Evolutionary conservation across 2,888 invertebrate species (phyloP).

Genomic region (Agriopis marginaria): DNA sequence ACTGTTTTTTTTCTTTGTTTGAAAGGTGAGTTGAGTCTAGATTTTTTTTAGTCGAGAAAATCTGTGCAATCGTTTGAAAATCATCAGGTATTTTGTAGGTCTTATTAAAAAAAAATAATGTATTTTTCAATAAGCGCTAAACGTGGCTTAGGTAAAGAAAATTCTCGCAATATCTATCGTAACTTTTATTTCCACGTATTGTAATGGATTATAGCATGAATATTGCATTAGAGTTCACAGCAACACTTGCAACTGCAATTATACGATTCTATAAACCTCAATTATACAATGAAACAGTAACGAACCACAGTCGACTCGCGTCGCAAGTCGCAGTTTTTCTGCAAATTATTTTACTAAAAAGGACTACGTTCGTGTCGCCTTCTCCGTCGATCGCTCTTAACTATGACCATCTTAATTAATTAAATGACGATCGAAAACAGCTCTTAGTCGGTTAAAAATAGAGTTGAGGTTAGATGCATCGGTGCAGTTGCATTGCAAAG

Average conservation of each 20-base stretch:
- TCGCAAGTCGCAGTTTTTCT: conserved; percentile 64
- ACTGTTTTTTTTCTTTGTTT: too few relatives aligned
- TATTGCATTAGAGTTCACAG: neutral
- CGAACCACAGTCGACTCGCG: conserved; percentile 49
- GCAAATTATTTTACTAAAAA: conserved; percentile 78
- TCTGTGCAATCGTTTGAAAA: too few relatives aligned
- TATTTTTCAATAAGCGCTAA: too few relatives aligned
- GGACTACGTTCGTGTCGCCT: conserved; percentile 77
- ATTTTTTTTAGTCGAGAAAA: too few relatives aligned
- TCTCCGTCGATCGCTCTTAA: conserved; percentile 61
- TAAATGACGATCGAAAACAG: conserved; percentile 47
- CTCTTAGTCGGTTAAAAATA: conserved; percentile 51
- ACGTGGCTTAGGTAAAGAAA: too few relatives aligned
- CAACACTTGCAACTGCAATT: neutral
- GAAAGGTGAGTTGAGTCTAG: too few relatives aligned
- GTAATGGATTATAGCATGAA: neutral
- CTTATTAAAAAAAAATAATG: too few relatives aligned
- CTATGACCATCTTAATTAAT: conserved; percentile 50
- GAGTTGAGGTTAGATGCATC: conserved; percentile 52
- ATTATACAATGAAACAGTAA: conserved; percentile 52
- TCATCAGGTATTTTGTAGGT: too few relatives aligned
- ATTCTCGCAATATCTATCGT: neutral
- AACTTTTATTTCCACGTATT: neutral
- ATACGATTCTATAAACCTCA: conserved; percentile 12
- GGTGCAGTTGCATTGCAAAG: conserved; percentile 47